phyloP scores from a whole-genome alignment of 1,140 invertebrate species.

The Micrasema longulum region DNA sequence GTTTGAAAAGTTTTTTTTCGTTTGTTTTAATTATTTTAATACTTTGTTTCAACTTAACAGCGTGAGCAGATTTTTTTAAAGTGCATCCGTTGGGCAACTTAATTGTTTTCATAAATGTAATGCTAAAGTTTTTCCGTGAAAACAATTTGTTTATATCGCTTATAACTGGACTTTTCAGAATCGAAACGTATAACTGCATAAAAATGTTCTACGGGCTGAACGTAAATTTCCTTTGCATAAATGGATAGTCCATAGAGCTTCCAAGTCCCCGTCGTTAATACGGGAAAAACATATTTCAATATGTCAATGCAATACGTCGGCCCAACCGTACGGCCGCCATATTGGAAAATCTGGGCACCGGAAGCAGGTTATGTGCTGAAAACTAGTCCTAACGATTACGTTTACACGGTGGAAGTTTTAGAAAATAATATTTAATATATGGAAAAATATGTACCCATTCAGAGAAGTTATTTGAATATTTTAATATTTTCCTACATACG shows the following conservation, averaged over 20 bases:
- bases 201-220: background rate
- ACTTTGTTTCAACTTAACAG: too few species aligned
- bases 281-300: slow-evolving; percentile 55
- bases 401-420: background rate
- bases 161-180: too few species aligned
- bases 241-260: slow-evolving; percentile 35
- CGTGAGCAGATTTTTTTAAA: too few species aligned
- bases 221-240: slow-evolving; percentile 11
- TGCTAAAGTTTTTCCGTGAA: too few species aligned
- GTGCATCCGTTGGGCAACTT: too few species aligned
- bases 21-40: too few species aligned
- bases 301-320: slow-evolving; percentile 54
- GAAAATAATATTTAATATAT: slow-evolving; percentile 1
- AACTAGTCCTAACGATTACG: background rate
- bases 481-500: background rate
- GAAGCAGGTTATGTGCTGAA: too few species aligned
- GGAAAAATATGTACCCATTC: background rate
- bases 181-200: too few species aligned
- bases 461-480: background rate
- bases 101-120: too few species aligned
- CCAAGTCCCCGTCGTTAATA: slow-evolving; percentile 51
- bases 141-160: too few species aligned
- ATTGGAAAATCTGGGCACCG: slow-evolving; percentile 41
- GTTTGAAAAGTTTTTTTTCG: too few species aligned
- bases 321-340: slow-evolving; percentile 25